Evolutionary conservation across 1,140 invertebrate genomes (phyloP).

Genomic region (Eupristina koningsbergeri): DNA sequence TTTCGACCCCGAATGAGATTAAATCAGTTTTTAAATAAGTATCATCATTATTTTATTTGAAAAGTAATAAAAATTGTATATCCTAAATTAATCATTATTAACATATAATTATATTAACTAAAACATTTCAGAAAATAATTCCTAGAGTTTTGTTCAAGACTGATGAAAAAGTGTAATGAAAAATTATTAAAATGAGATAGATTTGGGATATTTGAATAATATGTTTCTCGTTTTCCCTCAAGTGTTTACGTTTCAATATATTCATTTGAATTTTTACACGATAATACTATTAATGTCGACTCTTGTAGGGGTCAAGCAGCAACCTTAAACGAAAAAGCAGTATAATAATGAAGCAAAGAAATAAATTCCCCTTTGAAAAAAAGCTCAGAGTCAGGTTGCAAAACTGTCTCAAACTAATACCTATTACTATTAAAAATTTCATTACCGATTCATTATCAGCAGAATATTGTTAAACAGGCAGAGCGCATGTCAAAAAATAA

Average conservation of each 20-base stretch:
- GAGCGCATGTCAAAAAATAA: not conserved
- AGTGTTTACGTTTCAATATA: not conserved
- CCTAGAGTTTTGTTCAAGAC: not conserved
- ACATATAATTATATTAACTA: too few relatives aligned
- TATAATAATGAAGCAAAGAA: not conserved
- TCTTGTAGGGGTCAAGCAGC: not conserved
- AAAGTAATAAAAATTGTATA: too few relatives aligned
- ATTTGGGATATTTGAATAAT: not conserved
- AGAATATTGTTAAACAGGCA: constrained; percentile 11
- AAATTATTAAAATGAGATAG: not conserved
- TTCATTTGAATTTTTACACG: not conserved
- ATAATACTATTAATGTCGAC: not conserved
- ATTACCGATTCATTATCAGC: constrained; percentile 22
- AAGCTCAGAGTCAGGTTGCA: not conserved
- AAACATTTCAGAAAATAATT: too few relatives aligned
- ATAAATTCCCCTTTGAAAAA: not conserved
- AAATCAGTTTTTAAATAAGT: too few relatives aligned
- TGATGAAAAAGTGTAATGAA: not conserved
- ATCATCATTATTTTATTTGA: too few relatives aligned
- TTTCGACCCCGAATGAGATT: too few relatives aligned
- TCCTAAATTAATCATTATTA: too few relatives aligned
- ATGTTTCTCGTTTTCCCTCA: not conserved
- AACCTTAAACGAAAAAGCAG: not conserved
- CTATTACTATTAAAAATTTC: constrained; percentile 15
- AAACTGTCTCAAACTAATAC: not conserved